phyloP scores from a whole-genome alignment of 2,113 vertebrate genomes.

The Leuciscus idus region DNA sequence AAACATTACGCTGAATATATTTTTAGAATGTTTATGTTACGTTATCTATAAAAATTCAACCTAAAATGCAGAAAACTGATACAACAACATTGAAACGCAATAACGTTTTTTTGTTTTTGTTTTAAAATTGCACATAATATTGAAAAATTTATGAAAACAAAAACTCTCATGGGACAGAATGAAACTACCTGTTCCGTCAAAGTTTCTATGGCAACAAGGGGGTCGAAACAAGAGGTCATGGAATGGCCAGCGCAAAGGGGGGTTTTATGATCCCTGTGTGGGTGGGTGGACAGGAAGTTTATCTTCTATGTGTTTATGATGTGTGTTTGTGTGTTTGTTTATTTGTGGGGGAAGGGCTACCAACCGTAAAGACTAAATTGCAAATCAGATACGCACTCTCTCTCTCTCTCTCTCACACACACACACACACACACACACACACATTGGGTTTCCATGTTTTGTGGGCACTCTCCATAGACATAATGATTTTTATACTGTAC shows the following conservation, averaged over 20 bases:
- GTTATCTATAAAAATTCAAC: too few relatives aligned
- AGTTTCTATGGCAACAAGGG: conserved; percentile 35
- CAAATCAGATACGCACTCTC: not conserved
- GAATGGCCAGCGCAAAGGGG: not conserved
- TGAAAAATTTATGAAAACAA: not conserved
- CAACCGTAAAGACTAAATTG: not conserved
- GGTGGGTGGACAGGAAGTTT: conserved; percentile 38
- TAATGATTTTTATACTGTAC: too few relatives aligned
- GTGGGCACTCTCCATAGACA: too few relatives aligned
- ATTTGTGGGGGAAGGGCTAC: conserved; percentile 12
- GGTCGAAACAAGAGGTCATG: conserved; percentile 31
- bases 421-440: not conserved
- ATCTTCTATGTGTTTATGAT: conserved; percentile 39
- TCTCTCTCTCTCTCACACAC: not conserved
- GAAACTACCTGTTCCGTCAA: conserved; percentile 36
- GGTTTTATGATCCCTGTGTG: conserved; percentile 30
- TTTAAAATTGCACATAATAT: not conserved
- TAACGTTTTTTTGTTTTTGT: not conserved
- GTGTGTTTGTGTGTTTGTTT: conserved; percentile 31
- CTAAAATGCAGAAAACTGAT: too few relatives aligned
- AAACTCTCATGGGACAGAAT: not conserved
- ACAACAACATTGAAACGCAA: not conserved
- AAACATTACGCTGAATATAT: too few relatives aligned
- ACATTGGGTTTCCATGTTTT: too few relatives aligned
- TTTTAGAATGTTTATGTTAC: too few relatives aligned